Base-by-base conservation (phyloP, 2,113 vertebrate species). In the Dicrurus megarhynchus region DNA sequence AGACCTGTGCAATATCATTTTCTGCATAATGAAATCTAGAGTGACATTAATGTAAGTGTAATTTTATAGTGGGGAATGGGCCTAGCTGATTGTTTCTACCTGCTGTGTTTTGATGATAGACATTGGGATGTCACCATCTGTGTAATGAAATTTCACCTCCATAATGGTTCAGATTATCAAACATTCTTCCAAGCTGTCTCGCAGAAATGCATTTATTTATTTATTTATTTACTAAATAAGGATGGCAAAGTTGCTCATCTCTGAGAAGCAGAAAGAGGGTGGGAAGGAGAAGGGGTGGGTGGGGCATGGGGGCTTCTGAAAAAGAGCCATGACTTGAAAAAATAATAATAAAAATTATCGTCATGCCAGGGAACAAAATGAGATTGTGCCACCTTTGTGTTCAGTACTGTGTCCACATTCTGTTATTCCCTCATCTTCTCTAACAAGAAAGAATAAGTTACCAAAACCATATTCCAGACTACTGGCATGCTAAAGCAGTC, bases 21-120 rank as follows among this genome's bases (percentile, higher is more conserved):
- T 98, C 97, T 41, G 81, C 97, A 97, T 98, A 98, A 98, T 98
- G 97, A 98, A 98, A 98, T 98, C 97, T 98, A 94, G 97, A 98
- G 96, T 98, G 98, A 98, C 98, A 98, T 98, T 98, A 98, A 98
- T 98, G 97, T 97, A 98, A 98, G 97, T 98, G 97, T 98, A 98
- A 98, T 98, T 98, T 98, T 98, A 97, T 98, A 97, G 97, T 97
- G 90, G 96, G 93, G 96, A 98, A 98, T 97, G 97, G 98, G 96
- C 75, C 97, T 98, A 96, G 97, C 96, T 98, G 98, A 98, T 98
- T 93, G 64, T 98, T 98, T 98, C 98, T 98, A 98, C 98, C 98
- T 98, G 98, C 98, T 98, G 98, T 98, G 98, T 97, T 98, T 98
- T 98, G 98, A 98, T 98, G 98, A 98, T 97, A 98, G 98, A 98